Evolutionary conservation across 64 coral and sea anemone genomes (phyloP).

Genomic region (Porites australiensis): DNA sequence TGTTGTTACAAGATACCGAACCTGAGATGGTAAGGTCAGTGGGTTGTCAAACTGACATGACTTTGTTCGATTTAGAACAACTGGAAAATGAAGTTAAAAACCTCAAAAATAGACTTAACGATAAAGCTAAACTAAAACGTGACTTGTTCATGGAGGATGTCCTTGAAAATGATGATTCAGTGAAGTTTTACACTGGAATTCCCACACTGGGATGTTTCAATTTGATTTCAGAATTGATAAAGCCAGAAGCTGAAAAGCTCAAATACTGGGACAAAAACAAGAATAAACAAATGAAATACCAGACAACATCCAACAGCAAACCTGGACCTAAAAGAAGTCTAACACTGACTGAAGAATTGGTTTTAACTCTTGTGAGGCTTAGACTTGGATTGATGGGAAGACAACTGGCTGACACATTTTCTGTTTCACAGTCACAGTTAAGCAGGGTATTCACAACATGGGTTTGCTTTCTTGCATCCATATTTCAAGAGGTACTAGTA

Average conservation of each 20-base stretch:
- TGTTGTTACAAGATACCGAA: background rate
- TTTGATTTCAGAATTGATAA: conserved; percentile 32
- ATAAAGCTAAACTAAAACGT: conserved; percentile 50
- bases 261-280: conserved; percentile 81
- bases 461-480: conserved; percentile 63
- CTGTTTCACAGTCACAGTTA: conserved; percentile 45
- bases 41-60: conserved; percentile 51
- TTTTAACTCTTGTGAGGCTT: conserved; percentile 58
- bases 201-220: conserved; percentile 45
- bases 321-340: conserved; percentile 59
- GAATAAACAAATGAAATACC: conserved; percentile 65
- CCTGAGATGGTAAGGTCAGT: conserved; percentile 54
- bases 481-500: conserved; percentile 46
- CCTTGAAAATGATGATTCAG: conserved; percentile 51
- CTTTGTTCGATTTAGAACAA: conserved; percentile 23
- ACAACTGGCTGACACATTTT: conserved; percentile 62
- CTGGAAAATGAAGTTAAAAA: conserved; percentile 20
- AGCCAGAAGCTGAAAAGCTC: conserved; percentile 45
- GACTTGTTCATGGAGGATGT: conserved; percentile 67
- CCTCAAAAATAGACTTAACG: conserved; percentile 18
- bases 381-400: conserved; percentile 67
- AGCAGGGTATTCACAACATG: conserved; percentile 65
- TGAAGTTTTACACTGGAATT: conserved; percentile 74
- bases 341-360: conserved; percentile 45
- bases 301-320: conserved; percentile 27